A percentile compares a stretch with the other conserved stretches of the same genome.
Evolutionary conservation across 2,113 vertebrate genomes (phyloP).

Genomic region (Hymenochirus boettgeri): DNA sequence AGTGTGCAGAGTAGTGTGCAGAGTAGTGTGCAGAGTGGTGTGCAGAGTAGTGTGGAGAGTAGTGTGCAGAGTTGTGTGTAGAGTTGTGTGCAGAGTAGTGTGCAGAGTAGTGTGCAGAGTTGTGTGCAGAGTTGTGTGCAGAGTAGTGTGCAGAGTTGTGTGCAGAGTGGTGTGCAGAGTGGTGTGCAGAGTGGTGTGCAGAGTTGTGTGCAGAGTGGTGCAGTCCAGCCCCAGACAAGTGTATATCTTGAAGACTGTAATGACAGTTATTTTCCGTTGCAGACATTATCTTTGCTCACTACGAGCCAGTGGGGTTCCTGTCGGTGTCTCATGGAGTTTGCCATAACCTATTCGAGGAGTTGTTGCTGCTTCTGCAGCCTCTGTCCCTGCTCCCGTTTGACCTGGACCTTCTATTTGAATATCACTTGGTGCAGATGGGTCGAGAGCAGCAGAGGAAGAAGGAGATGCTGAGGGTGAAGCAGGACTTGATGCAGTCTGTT

Average conservation of each 20-base stretch:
- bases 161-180: too few species aligned
- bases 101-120: too few species aligned
- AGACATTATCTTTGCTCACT: conserved; percentile 87
- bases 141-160: too few species aligned
- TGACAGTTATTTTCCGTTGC: conserved; percentile 30
- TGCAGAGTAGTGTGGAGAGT: too few species aligned
- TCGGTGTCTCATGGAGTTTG: conserved; percentile 79
- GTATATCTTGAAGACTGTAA: too few species aligned
- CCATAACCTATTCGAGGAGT: conserved; percentile 81
- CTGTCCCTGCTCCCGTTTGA: conserved; percentile 91
- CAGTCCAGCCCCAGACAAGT: too few species aligned
- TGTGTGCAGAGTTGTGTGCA: too few species aligned
- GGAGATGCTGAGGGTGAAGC: conserved; percentile 81
- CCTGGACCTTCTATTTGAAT: conserved; percentile 89
- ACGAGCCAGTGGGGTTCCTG: conserved; percentile 85
- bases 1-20: too few species aligned
- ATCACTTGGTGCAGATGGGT: conserved; percentile 79
- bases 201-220: too few species aligned
- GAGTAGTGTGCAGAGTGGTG: too few species aligned
- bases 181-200: too few species aligned
- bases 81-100: conserved; percentile 38
- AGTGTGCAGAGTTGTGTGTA: too few species aligned
- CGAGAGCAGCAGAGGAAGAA: conserved; percentile 83
- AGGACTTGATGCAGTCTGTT: conserved; percentile 71
- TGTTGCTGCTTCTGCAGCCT: conserved; percentile 90